Evolutionary conservation across 2,888 invertebrate genomes (phyloP).

Genomic region (Acholoe squamosa): DNA sequence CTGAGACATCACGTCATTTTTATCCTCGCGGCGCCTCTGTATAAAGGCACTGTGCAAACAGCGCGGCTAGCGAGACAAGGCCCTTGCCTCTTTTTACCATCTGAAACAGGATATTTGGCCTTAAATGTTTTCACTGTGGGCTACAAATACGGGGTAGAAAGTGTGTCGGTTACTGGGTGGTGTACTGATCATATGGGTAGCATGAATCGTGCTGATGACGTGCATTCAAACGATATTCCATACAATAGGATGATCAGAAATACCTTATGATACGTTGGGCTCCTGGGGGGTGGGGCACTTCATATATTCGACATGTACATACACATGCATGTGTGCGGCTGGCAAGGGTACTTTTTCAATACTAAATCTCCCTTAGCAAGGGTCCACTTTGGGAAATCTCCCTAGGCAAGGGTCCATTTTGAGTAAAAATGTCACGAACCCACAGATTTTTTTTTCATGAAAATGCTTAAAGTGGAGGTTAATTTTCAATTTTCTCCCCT

Average conservation of each 20-base stretch:
- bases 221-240: too few relatives aligned
- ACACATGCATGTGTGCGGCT: too few relatives aligned
- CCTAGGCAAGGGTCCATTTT: too few relatives aligned
- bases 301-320: too few relatives aligned
- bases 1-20: conserved; percentile 33
- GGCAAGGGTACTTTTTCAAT: too few relatives aligned
- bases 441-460: too few relatives aligned
- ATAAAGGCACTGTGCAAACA: not conserved
- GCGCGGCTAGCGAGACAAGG: not conserved
- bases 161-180: not conserved
- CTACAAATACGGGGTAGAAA: not conserved
- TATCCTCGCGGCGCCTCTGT: not conserved
- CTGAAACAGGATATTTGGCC: conserved; percentile 6
- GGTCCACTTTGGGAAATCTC: too few relatives aligned
- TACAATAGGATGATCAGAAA: not conserved
- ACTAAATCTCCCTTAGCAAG: too few relatives aligned
- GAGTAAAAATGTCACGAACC: too few relatives aligned
- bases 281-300: not conserved
- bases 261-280: not conserved
- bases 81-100: not conserved
- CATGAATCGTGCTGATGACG: too few relatives aligned
- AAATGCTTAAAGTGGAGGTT: too few relatives aligned
- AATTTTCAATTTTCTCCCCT: too few relatives aligned
- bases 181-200: not conserved
- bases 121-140: conserved; percentile 25